Base-by-base conservation (phyloP, 2,888 invertebrate species). In the Callinectes sapidus region DNA sequence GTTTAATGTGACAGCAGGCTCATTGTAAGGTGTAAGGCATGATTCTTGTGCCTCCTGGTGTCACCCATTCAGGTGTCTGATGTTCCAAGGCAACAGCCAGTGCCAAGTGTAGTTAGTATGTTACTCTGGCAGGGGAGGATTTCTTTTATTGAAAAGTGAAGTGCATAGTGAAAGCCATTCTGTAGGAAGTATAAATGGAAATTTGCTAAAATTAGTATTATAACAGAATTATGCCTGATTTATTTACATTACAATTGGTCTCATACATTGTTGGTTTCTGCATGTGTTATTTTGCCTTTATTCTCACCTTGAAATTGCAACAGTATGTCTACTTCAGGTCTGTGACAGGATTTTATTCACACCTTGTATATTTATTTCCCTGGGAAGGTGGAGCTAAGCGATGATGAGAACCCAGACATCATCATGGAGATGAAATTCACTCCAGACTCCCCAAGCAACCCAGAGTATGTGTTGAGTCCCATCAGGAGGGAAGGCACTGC, bases 381-480 rank as follows among this genome's bases (percentile, higher is more conserved):
- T 2, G 18, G 10, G 35, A 42, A 92, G 92, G 92, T 90, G 8
- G 92, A 90, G 81, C 10, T 90, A 48, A 92, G 90, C 81, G 90
- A 90, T 61, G 92, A 92, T 18, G 92, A 92, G 28, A 90, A 88
- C 66, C 87, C 87, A 39, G 92, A 92, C 77, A 90, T 92, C n/a
- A 71, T 92, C 1, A 92, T 92, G 92, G 92, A 92, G 66, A 87
- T 92, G 90, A 92, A 77, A 42, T n/a, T 92, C 35, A 87, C 61
- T 18, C 92, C 89, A 42, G 92, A 90, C 5, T 48, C 71, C 39
- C 77, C 87, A 23, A 39, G 48, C 66, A 87, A 92, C 16, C 87
- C 90, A 14, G 90, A 88, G 81, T 85, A 87, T 54, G 90, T 87
- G 77, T 42, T 92, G 54, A 92, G 92, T 48, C 92, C 92, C 39